Evolutionary conservation across 1,140 invertebrate genomes (phyloP).

Genomic region (Heliconius eleuchia): DNA sequence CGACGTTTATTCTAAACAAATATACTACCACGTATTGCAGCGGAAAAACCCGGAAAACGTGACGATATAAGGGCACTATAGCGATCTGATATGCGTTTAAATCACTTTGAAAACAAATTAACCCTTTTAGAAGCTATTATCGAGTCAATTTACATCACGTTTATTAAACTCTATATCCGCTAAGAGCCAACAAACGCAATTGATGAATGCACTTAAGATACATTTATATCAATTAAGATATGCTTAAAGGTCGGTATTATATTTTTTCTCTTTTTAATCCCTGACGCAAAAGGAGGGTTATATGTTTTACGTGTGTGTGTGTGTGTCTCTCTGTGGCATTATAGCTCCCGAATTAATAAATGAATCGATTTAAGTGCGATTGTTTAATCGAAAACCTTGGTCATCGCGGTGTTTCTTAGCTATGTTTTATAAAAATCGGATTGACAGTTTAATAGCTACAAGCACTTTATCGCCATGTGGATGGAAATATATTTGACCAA

Average conservation of each 20-base stretch:
- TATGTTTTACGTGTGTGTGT: too few relatives aligned
- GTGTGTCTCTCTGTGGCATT: too few relatives aligned
- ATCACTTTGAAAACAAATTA: constrained; percentile 19
- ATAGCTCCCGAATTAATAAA: too few relatives aligned
- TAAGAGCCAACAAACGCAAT: background rate
- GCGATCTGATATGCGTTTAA: constrained; percentile 12
- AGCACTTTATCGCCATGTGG: too few relatives aligned
- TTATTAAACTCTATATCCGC: background rate
- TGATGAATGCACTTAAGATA: background rate
- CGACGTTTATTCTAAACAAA: background rate
- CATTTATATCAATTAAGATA: background rate
- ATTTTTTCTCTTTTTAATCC: background rate
- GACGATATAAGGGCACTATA: constrained; percentile 13
- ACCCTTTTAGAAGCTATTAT: constrained; percentile 25
- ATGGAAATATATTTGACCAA: too few relatives aligned
- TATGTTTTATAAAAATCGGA: too few relatives aligned
- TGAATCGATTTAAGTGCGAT: too few relatives aligned
- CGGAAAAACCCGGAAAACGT: constrained; percentile 19
- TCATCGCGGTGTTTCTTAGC: too few relatives aligned
- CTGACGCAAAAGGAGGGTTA: too few relatives aligned
- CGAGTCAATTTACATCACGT: background rate
- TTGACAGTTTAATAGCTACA: too few relatives aligned
- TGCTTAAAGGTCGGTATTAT: background rate
- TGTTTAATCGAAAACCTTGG: too few relatives aligned
- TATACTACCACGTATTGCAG: constrained; percentile 5